Conservation (phyloP, 1,140 invertebrate genomes). For the Hylaeus volcanicus region DNA sequence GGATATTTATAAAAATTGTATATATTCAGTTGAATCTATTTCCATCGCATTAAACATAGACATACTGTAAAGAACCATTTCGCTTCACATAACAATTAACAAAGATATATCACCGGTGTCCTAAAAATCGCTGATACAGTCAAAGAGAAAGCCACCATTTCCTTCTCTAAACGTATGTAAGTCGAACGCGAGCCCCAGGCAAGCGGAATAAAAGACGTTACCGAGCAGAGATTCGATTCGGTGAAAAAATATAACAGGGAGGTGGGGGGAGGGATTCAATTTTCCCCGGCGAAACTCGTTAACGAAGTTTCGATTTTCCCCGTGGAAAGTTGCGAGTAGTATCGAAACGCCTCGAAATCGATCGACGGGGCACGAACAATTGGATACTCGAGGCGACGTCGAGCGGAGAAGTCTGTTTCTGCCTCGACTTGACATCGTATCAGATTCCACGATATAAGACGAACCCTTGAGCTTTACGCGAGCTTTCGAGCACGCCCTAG, state of each 20-base stretch:
- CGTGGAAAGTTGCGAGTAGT: neutral
- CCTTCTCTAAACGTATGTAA: neutral
- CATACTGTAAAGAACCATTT: too few species aligned
- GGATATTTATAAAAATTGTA: too few species aligned
- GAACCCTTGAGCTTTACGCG: conserved; percentile 28
- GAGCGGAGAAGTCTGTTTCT: conserved; percentile 14
- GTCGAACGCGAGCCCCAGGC: neutral
- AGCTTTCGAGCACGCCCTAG: conserved; percentile 33
- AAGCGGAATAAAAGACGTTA: neutral
- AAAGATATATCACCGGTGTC: too few species aligned
- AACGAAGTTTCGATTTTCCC: conserved; percentile 33
- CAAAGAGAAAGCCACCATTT: too few species aligned
- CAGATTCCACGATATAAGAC: conserved; percentile 1
- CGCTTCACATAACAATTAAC: too few species aligned
- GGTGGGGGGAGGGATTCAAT: neutral
- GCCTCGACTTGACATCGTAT: neutral
- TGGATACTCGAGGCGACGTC: conserved; percentile 30
- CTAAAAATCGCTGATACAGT: too few species aligned
- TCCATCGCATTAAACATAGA: too few species aligned
- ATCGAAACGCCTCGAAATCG: conserved; percentile 13
- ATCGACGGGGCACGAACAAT: conserved; percentile 21
- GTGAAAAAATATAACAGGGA: neutral
- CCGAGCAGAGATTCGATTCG: neutral
- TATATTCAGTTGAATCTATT: too few species aligned
- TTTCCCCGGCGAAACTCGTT: conserved; percentile 11